Evolutionary conservation across 2,113 vertebrate species (phyloP).

Genomic region (Chionomys nivalis): DNA sequence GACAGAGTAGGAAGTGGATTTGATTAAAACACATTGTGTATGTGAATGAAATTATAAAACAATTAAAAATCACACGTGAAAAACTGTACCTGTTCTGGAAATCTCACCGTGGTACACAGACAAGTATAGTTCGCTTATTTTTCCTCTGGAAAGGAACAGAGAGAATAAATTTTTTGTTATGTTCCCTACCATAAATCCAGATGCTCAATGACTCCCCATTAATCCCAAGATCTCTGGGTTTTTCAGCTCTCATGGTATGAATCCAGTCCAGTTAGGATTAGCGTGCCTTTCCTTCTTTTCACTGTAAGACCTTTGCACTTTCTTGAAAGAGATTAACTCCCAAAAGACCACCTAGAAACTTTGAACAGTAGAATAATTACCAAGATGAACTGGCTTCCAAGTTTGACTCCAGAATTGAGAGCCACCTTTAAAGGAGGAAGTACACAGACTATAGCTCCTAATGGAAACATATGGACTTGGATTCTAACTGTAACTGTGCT

Average conservation of each 20-base stretch:
- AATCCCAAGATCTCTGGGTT: not conserved
- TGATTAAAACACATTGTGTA: not conserved
- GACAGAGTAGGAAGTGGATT: not conserved
- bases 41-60: not conserved
- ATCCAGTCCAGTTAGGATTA: not conserved
- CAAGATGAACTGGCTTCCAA: conserved; percentile 54
- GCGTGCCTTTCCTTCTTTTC: conserved; percentile 41
- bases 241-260: not conserved
- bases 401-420: conserved; percentile 58
- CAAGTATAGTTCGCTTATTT: not conserved
- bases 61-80: conserved; percentile 41
- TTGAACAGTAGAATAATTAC: conserved; percentile 50
- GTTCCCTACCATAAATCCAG: conserved; percentile 17
- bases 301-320: conserved; percentile 40
- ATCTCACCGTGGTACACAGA: not conserved
- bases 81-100: not conserved
- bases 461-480: conserved; percentile 12
- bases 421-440: not conserved
- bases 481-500: conserved; percentile 54
- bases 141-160: not conserved
- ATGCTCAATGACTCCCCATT: conserved; percentile 25
- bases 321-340: conserved; percentile 46
- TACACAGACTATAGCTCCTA: conserved; percentile 11
- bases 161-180: not conserved
- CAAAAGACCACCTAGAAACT: conserved; percentile 27